Base-by-base conservation (phyloP, 1,140 invertebrate species). In the Macrocentrus cingulum region DNA sequence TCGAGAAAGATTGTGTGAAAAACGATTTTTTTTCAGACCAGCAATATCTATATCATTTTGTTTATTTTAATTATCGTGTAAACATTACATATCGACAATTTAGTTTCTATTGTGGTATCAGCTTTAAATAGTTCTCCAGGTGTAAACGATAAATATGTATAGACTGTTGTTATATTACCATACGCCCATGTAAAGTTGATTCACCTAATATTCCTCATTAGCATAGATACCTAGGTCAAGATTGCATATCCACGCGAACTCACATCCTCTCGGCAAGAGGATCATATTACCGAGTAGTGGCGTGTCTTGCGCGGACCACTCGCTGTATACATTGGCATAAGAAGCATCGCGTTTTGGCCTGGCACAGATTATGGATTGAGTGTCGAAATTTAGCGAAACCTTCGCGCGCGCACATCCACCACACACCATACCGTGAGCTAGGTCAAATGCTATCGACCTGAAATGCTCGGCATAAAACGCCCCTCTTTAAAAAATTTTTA, bases 141-240 rank as follows among this genome's bases (percentile, higher is more conserved):
- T 56, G 54, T 13, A 15, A 29, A 34, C 44, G 32, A 59, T 55
- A 55, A 54, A 48, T 55, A 62, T 53, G 49, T 56, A 57, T 59
- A 36, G 44, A 56, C 20, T 29, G 52, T 49, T 49, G 45, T 20
- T 49, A 18, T 34, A 62, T 62, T 62, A 62, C 51, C 56, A 62
- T 62, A 59, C 56, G 52, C 29, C 44, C 60, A 59, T 46, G 46
- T 62, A 62, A 50, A 59, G 54, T 58, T 59, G 56, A 59, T 53
- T 59, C 60, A 54, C 60, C 52, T 59, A 59, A 56, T 49, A 57
- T 59, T 59, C n/a, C 60, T 62, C 60, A 62, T 62, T 62, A 62
- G 41, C 60, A 62, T 62, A 62, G 60, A 62, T 62, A 62, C 60
- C 45, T 62, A 59, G 52, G 56, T 62, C 56, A 62, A 62, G 60